Conservation (phyloP, 2,888 invertebrate genomes). For the Xylocampa areola region DNA sequence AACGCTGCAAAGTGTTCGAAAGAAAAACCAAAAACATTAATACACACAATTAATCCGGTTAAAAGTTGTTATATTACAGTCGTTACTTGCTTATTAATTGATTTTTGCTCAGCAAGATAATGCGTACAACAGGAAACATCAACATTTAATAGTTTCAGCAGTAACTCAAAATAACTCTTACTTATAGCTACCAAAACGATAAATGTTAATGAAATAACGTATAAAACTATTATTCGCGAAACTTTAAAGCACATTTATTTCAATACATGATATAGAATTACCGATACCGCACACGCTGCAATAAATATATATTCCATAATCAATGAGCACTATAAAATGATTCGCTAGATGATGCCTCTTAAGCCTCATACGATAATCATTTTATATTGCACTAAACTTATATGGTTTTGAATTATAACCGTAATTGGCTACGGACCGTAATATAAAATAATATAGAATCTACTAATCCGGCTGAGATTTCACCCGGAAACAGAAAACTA, state of each 20-base stretch:
- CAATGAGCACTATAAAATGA: constrained; percentile 21
- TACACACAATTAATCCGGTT: no score
- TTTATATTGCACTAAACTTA: constrained; percentile 17
- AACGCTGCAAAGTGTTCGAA: no score
- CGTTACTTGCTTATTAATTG: no score
- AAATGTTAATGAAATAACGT: neutral
- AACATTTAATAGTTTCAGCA: no score
- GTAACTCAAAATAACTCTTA: neutral
- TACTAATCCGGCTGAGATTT: neutral
- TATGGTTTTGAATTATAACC: constrained; percentile 3
- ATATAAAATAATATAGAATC: constrained; percentile 1
- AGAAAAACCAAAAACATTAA: no score
- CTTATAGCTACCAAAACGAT: neutral
- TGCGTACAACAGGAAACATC: no score
- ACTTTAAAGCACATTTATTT: constrained; percentile 7
- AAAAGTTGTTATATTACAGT: no score
- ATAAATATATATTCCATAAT: constrained; percentile 26
- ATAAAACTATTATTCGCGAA: constrained; percentile 4
- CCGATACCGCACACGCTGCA: constrained; percentile 13
- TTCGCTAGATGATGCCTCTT: constrained; percentile 22
- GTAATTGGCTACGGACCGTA: constrained; percentile 10
- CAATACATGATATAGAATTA: constrained; percentile 22
- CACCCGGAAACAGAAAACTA: neutral
- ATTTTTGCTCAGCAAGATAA: no score
- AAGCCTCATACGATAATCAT: constrained; percentile 7